phyloP scores from a whole-genome alignment of 2,113 vertebrate species.

The Aegithalos caudatus region DNA sequence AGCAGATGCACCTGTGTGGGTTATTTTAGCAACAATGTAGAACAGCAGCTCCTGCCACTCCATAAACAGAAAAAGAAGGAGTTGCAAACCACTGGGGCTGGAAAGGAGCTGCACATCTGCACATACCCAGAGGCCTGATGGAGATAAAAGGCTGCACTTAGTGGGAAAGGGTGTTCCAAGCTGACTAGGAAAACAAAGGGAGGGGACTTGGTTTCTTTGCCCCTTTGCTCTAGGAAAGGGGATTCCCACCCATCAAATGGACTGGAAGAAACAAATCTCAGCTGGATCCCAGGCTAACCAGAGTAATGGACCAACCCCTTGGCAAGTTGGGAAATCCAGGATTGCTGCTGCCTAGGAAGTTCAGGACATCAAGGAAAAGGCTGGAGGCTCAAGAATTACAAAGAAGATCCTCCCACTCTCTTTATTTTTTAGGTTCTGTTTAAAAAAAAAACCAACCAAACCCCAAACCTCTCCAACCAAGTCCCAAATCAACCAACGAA shows the following conservation, averaged over 20 bases:
- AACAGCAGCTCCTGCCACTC: neutral
- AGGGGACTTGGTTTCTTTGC: neutral
- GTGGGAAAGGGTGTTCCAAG: neutral
- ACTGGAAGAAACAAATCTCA: neutral
- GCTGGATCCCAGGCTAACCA: accelerated
- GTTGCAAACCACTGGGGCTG: neutral
- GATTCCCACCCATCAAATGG: neutral
- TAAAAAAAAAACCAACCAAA: neutral
- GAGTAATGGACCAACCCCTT: neutral
- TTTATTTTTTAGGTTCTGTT: neutral
- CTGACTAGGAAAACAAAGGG: neutral
- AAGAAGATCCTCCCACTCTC: neutral
- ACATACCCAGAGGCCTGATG: neutral
- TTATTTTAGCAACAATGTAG: neutral
- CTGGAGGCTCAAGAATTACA: neutral
- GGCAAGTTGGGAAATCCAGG: neutral
- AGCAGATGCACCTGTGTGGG: neutral
- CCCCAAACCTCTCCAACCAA: neutral
- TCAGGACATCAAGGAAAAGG: neutral
- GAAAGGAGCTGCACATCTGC: constrained; percentile 33
- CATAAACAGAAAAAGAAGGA: neutral
- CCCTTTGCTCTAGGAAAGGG: neutral
- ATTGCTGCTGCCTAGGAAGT: neutral
- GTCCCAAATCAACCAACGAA: neutral
- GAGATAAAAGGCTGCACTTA: neutral